Evolutionary conservation across 1,140 invertebrate genomes (phyloP), one percentile per base, ranked within the genome.

Genomic region (Drosophila bipectinata): DNA sequence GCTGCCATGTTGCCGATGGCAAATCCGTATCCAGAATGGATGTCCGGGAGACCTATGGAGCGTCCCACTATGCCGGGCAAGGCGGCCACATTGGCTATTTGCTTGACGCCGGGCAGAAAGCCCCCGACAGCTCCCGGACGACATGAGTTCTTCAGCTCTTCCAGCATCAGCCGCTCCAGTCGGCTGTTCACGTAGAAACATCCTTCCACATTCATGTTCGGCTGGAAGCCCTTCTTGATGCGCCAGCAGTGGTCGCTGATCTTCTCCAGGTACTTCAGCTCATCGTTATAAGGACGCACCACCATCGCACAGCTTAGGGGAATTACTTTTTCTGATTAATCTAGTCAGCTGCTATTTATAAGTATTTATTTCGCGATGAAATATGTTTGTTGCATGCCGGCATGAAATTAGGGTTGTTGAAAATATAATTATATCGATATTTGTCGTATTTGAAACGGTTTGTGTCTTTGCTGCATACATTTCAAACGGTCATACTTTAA

Each of bases 1-100:
- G 99, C 99, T 73, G 99, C 99, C 97, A 99, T 99, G 92, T 99
- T 99, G 72, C 99, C 98, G 92, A 99, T 99, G 21, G 99, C 99
- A 95, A 99, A 99, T 39, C 99, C 99, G 94, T 99, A 99, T 39
- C 99, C 99, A 21, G 98, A 99, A 93, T 99, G 99, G 37, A 99
- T 95, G 94, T 99, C 99, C 9, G 99, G 99, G 12, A 99, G 93
- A 28, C 99, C 99, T 41, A 97, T 94, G 6, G 96, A 97, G n/a
- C 92, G 91, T 45, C 97, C 97, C 51, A 99, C 98, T 79, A 99
- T 99, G 3, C 98, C 99, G 49, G 99, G 99, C 37, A 99, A 93
- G 5, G 99, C 98, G 49, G 99, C 99, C 47, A 99, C 99, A 95
- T 99, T 99, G 0, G 98, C 99, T 83, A 99, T 99, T 93, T 99